Conservation (phyloP, 2,113 vertebrate species). For the Craseonycteris thonglongyai region DNA sequence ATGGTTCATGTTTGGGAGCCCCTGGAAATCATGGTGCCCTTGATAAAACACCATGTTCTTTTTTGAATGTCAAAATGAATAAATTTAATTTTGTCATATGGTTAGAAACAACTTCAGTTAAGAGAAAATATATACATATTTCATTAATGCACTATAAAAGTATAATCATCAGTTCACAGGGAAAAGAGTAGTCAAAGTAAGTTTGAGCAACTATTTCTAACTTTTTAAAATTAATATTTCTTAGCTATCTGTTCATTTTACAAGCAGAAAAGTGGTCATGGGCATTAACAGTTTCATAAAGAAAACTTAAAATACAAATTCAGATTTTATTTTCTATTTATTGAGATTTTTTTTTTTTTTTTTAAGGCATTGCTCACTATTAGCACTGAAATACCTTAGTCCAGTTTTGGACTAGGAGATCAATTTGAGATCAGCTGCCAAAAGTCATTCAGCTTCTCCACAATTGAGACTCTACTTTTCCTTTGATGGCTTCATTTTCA, state of each 20-base stretch:
- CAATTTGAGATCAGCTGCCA: not conserved
- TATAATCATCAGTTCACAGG: not conserved
- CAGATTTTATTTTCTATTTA: not conserved
- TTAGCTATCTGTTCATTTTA: not conserved
- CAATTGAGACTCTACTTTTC: not conserved
- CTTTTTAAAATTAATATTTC: not conserved
- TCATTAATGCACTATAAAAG: not conserved
- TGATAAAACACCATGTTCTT: not conserved
- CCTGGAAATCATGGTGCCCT: not conserved
- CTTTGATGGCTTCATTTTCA: not conserved
- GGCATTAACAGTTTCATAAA: not conserved
- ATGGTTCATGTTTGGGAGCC: not conserved
- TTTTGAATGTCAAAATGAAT: not conserved
- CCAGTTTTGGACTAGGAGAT: not conserved
- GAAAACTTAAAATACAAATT: not conserved
- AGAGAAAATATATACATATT: not conserved
- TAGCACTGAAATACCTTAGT: not conserved
- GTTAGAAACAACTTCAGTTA: not conserved
- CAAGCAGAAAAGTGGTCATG: not conserved
- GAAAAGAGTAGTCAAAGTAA: not conserved
- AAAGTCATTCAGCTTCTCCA: not conserved
- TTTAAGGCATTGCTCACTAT: not conserved
- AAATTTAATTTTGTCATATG: not conserved
- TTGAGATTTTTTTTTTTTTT: no score
- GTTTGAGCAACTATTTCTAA: not conserved